These are phyloP conservation scores for Dryobotodes eremita DNA, from an alignment of 2,888 invertebrate genomes.

Conservation along the genomic window DNA sequence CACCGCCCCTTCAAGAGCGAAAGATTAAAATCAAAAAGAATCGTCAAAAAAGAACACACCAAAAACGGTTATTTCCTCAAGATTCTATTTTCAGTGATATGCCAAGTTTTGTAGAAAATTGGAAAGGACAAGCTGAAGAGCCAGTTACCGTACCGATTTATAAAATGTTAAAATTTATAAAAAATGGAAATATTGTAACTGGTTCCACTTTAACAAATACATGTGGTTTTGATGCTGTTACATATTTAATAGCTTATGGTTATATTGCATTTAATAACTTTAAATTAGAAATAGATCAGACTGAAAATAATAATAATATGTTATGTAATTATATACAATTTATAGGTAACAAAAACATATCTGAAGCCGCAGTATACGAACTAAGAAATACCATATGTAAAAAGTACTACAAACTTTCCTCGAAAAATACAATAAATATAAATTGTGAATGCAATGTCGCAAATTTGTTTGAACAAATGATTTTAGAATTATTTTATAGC, in stretches of 20 bases:
- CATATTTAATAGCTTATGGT: slow-evolving; percentile 45
- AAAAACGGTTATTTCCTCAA: slow-evolving; percentile 43
- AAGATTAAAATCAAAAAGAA: slow-evolving; percentile 45
- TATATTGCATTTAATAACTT: slow-evolving; percentile 43
- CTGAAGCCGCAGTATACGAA: slow-evolving; percentile 38
- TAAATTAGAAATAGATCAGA: slow-evolving; percentile 39
- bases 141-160: slow-evolving; percentile 41
- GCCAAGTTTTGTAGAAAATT: slow-evolving; percentile 44
- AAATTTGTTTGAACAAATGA: slow-evolving; percentile 41
- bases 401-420: slow-evolving; percentile 41
- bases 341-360: slow-evolving; percentile 39
- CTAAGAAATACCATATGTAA: slow-evolving; percentile 44
- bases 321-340: slow-evolving; percentile 40
- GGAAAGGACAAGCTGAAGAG: slow-evolving; percentile 46
- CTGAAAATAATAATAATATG: slow-evolving; percentile 40
- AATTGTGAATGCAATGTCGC: slow-evolving; percentile 42
- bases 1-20: slow-evolving; percentile 43
- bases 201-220: slow-evolving; percentile 45
- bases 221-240: slow-evolving; percentile 43
- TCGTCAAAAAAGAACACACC: slow-evolving; percentile 41
- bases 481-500: slow-evolving; percentile 41
- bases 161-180: slow-evolving; percentile 41
- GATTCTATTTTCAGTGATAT: slow-evolving; percentile 45
- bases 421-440: slow-evolving; percentile 43
- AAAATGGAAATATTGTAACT: slow-evolving; percentile 42